Evolutionary conservation across 1,140 invertebrate species (phyloP).

Genomic region (Zaprionus davidi): DNA sequence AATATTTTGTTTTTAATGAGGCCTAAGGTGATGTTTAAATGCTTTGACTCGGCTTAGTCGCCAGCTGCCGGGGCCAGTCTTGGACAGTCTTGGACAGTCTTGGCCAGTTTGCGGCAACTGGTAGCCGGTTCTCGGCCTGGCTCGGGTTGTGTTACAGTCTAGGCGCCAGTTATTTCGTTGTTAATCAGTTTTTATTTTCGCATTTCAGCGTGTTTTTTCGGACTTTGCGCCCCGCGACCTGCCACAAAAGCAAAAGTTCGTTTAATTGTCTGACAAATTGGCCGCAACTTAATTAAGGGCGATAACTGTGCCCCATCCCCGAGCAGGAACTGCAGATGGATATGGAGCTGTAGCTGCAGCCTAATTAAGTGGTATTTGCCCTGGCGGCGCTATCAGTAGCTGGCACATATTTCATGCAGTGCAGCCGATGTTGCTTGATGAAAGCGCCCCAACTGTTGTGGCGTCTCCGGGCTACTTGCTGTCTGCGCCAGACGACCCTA

Average conservation of each 20-base stretch:
- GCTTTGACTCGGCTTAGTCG: conserved; percentile 72
- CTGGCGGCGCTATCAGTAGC: conserved; percentile 63
- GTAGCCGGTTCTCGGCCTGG: conserved; percentile 44
- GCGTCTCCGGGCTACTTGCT: conserved; percentile 35
- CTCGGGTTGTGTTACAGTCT: conserved; percentile 32
- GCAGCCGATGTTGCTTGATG: conserved; percentile 34
- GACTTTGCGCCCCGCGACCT: conserved; percentile 55
- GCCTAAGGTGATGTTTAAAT: conserved; percentile 83
- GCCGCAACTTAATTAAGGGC: conserved; percentile 78
- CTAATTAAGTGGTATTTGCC: conserved; percentile 71
- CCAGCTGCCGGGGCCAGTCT: conserved; percentile 21
- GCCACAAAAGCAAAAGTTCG: conserved; percentile 63
- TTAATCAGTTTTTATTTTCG: conserved; percentile 54
- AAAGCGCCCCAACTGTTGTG: conserved; percentile 25
- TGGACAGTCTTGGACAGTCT: not conserved
- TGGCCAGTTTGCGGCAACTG: conserved; percentile 47
- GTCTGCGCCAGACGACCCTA: conserved; percentile 14
- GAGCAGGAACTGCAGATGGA: no score
- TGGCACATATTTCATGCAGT: conserved; percentile 72
- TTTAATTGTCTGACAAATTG: conserved; percentile 82
- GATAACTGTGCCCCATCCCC: conserved; percentile 46
- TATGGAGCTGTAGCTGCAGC: conserved; percentile 22
- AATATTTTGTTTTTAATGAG: conserved; percentile 83
- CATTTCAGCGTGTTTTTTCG: conserved; percentile 9
- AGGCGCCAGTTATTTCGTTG: conserved; percentile 43